phyloP scores from a whole-genome alignment of 2,888 invertebrate genomes.

The Nephrotoma appendiculata region DNA sequence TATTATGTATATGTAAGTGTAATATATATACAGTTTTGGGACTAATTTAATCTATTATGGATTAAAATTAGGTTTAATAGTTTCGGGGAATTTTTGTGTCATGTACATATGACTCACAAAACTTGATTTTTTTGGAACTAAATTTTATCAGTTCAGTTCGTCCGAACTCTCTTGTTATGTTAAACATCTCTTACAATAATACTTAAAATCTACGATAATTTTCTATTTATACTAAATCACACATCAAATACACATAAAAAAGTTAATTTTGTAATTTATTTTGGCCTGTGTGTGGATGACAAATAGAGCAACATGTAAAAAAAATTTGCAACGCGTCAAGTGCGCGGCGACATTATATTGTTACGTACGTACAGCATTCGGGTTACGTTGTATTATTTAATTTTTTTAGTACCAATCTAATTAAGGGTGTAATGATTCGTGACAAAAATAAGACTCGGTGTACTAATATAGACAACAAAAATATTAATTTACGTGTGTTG shows the following conservation, averaged over 20 bases:
- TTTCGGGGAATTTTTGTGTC: not conserved
- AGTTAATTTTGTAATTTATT: not conserved
- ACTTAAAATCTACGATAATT: not conserved
- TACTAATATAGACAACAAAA: not conserved
- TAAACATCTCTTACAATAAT: not conserved
- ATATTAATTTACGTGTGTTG: not conserved
- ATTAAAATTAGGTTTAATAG: not conserved
- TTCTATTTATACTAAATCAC: not conserved
- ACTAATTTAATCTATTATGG: not conserved
- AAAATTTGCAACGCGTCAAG: not conserved
- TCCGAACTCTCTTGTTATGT: not conserved
- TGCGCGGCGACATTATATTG: not conserved
- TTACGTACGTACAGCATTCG: not conserved
- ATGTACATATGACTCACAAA: not conserved
- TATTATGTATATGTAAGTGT: no score
- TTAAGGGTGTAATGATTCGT: not conserved
- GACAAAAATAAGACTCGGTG: not conserved
- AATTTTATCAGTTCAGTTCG: not conserved
- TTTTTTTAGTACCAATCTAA: not conserved
- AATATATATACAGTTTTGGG: not conserved
- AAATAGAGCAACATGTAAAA: not conserved
- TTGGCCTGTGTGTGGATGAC: not conserved
- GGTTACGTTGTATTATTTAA: not conserved
- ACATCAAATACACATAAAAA: not conserved
- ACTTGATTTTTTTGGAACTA: not conserved